phyloP scores from a whole-genome alignment of 2,888 invertebrate genomes.

The Caenorhabditis angaria region DNA sequence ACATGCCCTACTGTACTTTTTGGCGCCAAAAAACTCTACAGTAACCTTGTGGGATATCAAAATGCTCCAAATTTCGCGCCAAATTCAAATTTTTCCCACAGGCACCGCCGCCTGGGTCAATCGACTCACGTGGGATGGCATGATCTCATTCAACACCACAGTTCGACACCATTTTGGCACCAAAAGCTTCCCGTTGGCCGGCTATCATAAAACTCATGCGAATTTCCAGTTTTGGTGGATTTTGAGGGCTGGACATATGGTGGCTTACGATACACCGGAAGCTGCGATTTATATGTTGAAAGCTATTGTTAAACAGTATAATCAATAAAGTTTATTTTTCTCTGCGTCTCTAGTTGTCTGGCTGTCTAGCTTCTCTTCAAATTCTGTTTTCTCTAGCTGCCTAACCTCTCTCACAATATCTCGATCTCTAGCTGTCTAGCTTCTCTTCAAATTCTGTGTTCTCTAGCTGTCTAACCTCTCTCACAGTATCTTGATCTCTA shows the following conservation, averaged over 20 bases:
- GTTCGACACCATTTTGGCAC: constrained; percentile 47
- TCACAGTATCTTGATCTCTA: too few relatives aligned
- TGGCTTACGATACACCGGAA: constrained; percentile 57
- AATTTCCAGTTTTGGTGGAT: constrained; percentile 84
- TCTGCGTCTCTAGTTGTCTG: too few relatives aligned
- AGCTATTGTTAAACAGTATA: constrained; percentile 33
- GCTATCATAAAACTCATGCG: constrained; percentile 73
- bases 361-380: too few relatives aligned
- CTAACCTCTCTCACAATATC: too few relatives aligned
- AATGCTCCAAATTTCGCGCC: neutral
- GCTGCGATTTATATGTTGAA: constrained; percentile 51
- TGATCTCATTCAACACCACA: constrained; percentile 76
- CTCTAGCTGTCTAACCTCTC: too few relatives aligned
- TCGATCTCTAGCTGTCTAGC: too few relatives aligned
- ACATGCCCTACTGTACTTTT: too few relatives aligned
- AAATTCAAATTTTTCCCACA: constrained; percentile 4
- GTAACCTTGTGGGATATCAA: neutral
- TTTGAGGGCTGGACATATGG: constrained; percentile 83
- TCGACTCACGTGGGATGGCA: constrained; percentile 79
- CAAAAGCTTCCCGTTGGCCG: constrained; percentile 51
- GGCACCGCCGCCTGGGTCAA: constrained; percentile 83
- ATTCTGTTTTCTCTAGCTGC: too few relatives aligned
- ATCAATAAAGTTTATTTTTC: too few relatives aligned
- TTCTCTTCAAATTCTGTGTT: too few relatives aligned
- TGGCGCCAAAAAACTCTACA: neutral